Percentiles rank a stretch among this genome's conserved stretches.
Evolutionary conservation across 2,888 invertebrate genomes (phyloP).

Genomic region (Sinodicranocentrus sp.): DNA sequence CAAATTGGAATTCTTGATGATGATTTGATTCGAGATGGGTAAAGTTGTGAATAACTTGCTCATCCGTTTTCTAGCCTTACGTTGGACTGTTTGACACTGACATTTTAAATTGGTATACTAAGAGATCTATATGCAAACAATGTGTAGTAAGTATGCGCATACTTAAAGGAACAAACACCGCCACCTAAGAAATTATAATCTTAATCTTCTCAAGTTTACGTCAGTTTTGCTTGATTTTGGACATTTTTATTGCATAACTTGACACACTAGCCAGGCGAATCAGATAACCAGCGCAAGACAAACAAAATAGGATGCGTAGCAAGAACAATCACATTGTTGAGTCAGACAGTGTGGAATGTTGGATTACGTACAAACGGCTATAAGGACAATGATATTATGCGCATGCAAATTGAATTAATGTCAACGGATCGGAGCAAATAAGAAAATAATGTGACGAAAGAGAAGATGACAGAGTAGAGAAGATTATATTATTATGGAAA

Average conservation of each 20-base stretch:
- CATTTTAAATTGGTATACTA: background rate
- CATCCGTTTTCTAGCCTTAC: background rate
- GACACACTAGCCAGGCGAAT: constrained; percentile 29
- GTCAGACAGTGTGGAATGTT: background rate
- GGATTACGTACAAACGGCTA: background rate
- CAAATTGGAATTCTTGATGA: constrained; percentile 4
- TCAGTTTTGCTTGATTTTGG: background rate
- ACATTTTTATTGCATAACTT: constrained; percentile 23
- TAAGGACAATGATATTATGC: background rate
- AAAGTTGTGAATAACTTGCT: background rate
- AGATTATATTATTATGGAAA: no score
- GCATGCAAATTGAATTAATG: background rate
- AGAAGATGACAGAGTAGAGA: no score
- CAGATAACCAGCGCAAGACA: background rate
- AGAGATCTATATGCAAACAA: no score
- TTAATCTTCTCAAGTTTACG: background rate
- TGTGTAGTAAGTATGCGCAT: no score
- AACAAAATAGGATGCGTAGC: background rate
- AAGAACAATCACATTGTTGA: background rate
- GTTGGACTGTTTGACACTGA: constrained; percentile 15
- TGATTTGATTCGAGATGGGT: background rate
- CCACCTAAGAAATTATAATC: background rate
- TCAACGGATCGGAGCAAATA: background rate
- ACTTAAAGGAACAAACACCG: background rate
- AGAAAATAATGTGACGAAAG: no score